Conservation (phyloP, 2,888 invertebrate species). For the Chydorus sphaericus region DNA sequence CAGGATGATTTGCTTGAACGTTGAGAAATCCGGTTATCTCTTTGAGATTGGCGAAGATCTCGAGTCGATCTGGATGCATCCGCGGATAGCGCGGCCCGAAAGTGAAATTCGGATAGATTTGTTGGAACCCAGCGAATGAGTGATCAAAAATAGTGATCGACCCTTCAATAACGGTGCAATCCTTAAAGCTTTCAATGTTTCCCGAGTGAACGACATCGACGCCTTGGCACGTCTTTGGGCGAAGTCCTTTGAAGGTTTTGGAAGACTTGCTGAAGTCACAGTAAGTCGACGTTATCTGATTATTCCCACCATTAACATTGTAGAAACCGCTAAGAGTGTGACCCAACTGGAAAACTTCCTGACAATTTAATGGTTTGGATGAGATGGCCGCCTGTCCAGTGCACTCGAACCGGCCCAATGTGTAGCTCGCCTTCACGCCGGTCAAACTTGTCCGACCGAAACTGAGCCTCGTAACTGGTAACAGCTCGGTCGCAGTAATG, state of each 20-base stretch:
- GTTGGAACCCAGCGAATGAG: slow-evolving; percentile 77
- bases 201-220: slow-evolving; percentile 62
- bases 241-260: slow-evolving; percentile 92
- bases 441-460: too few species aligned
- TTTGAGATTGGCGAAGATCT: slow-evolving; percentile 76
- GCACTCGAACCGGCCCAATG: too few species aligned
- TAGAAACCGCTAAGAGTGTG: too few species aligned
- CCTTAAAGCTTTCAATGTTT: slow-evolving; percentile 74
- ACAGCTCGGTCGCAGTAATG: too few species aligned
- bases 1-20: slow-evolving; percentile 70
- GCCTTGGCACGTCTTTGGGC: slow-evolving; percentile 80
- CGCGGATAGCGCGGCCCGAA: slow-evolving; percentile 61
- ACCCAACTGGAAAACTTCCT: too few species aligned
- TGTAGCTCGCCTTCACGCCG: too few species aligned
- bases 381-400: too few species aligned
- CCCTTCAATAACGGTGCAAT: slow-evolving; percentile 89
- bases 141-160: slow-evolving; percentile 77
- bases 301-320: too few species aligned
- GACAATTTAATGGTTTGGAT: too few species aligned
- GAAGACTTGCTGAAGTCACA: too few species aligned
- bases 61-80: slow-evolving; percentile 72
- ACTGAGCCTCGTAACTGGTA: too few species aligned
- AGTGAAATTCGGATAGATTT: slow-evolving; percentile 58
- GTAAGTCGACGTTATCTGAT: too few species aligned
- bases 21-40: slow-evolving; percentile 86